These are phyloP conservation scores for Sphaeridia pumilis DNA, from an alignment of 2,888 invertebrate genomes.

Conservation along the genomic window DNA sequence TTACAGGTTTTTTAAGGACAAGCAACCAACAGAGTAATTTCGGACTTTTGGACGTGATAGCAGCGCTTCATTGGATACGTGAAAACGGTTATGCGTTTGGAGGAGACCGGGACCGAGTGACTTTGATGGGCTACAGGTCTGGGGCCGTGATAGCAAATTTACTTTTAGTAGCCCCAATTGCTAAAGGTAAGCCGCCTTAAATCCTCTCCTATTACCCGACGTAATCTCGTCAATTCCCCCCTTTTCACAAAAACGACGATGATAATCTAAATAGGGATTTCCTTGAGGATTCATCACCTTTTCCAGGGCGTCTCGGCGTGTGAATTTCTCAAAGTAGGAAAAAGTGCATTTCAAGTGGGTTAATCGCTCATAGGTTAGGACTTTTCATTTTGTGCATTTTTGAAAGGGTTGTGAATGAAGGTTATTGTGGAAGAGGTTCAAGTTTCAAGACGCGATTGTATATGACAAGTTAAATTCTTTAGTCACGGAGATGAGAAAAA, in stretches of 20 bases:
- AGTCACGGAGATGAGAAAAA: too few relatives aligned
- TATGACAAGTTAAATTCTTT: background rate
- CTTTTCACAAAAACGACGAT: too few relatives aligned
- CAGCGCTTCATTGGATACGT: constrained; percentile 91
- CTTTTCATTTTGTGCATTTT: too few relatives aligned
- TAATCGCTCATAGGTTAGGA: too few relatives aligned
- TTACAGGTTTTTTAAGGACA: constrained; percentile 76
- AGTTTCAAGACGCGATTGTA: background rate
- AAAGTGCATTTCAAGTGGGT: too few relatives aligned
- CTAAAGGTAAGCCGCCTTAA: constrained; percentile 65
- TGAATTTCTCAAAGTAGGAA: too few relatives aligned
- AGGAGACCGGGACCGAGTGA: constrained; percentile 84
- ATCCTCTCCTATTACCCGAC: too few relatives aligned
- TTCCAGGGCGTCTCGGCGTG: too few relatives aligned
- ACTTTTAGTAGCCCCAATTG: constrained; percentile 87
- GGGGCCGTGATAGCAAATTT: constrained; percentile 95
- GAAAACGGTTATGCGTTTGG: constrained; percentile 91
- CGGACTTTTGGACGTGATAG: constrained; percentile 82
- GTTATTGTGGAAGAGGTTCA: background rate
- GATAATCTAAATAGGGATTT: too few relatives aligned
- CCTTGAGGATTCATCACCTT: too few relatives aligned
- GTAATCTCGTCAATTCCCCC: too few relatives aligned
- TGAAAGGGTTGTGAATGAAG: background rate
- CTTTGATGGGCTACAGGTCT: constrained; percentile 89
- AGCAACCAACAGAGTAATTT: constrained; percentile 84